These are phyloP conservation scores for Sebastes steindachneri DNA, from an alignment of 2,797 vertebrate species.

Conservation along the genomic window DNA sequence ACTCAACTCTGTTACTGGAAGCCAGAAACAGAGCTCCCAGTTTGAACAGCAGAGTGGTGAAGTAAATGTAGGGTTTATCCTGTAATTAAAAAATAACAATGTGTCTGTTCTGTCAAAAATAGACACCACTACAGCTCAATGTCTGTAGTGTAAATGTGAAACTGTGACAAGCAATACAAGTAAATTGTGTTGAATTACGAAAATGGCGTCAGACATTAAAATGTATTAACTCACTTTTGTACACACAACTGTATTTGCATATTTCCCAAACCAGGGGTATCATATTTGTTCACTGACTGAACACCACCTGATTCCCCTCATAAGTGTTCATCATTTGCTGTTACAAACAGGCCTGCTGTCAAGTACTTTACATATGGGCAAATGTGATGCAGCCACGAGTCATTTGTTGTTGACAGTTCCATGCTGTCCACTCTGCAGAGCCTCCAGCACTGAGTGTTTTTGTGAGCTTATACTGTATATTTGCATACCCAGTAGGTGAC, in stretches of 20 bases:
- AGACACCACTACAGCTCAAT: neutral
- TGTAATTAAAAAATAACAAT: neutral
- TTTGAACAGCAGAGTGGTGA: neutral
- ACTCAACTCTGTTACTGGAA: neutral
- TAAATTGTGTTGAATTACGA: constrained; percentile 15
- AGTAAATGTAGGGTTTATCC: neutral
- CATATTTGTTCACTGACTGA: neutral
- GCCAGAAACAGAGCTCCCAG: neutral
- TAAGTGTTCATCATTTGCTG: neutral
- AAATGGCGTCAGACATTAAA: neutral
- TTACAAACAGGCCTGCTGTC: constrained; percentile 30
- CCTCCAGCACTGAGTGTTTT: constrained; percentile 4
- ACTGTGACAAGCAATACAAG: neutral
- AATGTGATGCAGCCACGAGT: constrained; percentile 30
- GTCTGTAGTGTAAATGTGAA: neutral
- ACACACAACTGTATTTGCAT: constrained; percentile 11
- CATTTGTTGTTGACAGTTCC: constrained; percentile 60
- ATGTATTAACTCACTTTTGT: neutral
- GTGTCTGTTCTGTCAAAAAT: neutral
- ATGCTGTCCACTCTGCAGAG: constrained; percentile 30
- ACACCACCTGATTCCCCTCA: neutral
- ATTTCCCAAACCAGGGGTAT: neutral
- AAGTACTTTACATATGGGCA: constrained; percentile 45
- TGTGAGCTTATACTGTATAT: constrained; percentile 42
- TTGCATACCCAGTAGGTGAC: constrained; percentile 73